Percentiles rank a stretch among this genome's conserved stretches.
Evolutionary conservation across 23 tunicate species (phyloP).

Genomic region (Halocynthia aurantium): DNA sequence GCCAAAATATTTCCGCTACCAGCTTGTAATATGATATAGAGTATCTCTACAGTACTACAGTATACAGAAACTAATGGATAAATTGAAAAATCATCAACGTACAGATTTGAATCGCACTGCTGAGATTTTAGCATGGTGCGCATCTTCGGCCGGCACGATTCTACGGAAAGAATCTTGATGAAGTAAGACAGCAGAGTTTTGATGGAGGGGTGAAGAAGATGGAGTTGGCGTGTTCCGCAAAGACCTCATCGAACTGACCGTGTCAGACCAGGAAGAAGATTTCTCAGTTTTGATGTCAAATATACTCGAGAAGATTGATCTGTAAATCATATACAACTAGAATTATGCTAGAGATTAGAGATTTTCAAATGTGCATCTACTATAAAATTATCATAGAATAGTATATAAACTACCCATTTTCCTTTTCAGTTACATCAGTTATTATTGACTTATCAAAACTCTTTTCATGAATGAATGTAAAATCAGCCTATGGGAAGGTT

Average conservation of each 20-base stretch:
- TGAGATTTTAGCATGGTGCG: conserved; percentile 30
- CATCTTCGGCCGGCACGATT: conserved; percentile 27
- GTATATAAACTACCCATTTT: too few relatives aligned
- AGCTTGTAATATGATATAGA: too few relatives aligned
- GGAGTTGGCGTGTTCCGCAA: conserved; percentile 87
- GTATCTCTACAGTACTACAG: too few relatives aligned
- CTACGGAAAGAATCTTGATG: conserved; percentile 23
- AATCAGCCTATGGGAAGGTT: too few relatives aligned
- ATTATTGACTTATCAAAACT: too few relatives aligned
- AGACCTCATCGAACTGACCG: conserved; percentile 75
- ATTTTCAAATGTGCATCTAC: too few relatives aligned
- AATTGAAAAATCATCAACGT: not conserved
- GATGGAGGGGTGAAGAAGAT: conserved; percentile 28
- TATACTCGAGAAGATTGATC: conserved; percentile 65
- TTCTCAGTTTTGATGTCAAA: conserved; percentile 79
- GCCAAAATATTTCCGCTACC: too few relatives aligned
- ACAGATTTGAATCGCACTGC: conserved; percentile 65
- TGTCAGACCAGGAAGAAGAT: conserved; percentile 71
- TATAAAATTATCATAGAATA: too few relatives aligned
- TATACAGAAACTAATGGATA: too few relatives aligned
- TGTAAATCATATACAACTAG: not conserved
- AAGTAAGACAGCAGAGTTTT: not conserved
- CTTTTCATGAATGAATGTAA: too few relatives aligned
- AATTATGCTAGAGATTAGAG: too few relatives aligned
- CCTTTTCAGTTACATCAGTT: too few relatives aligned